These are phyloP conservation scores for Aradophagus sp. DNA, from an alignment of 1,140 invertebrate genomes.

Conservation along the genomic window DNA sequence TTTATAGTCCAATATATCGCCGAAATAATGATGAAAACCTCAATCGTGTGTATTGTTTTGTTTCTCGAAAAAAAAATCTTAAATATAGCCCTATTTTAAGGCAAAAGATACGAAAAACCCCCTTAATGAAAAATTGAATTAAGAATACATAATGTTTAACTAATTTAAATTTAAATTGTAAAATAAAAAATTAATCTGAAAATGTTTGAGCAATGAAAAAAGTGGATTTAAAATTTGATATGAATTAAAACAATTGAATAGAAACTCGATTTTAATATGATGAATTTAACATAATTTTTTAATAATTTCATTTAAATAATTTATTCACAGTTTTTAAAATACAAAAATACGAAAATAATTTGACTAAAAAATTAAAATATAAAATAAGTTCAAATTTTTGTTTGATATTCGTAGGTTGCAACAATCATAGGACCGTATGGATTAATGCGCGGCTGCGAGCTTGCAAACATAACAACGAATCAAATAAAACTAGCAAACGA, in stretches of 20 bases:
- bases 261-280: neutral
- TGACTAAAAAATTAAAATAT: too few relatives aligned
- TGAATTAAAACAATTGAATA: conserved; percentile 1
- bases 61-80: too few relatives aligned
- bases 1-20: too few relatives aligned
- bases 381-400: too few relatives aligned
- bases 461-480: conserved; percentile 4
- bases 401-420: conserved; percentile 13
- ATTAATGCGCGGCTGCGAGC: conserved; percentile 14
- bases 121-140: conserved; percentile 12
- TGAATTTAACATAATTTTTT: conserved; percentile 2
- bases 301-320: too few relatives aligned
- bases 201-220: conserved; percentile 4
- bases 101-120: too few relatives aligned
- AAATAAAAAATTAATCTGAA: conserved; percentile 12
- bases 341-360: too few relatives aligned
- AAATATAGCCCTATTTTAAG: too few relatives aligned
- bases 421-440: conserved; percentile 16
- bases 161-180: conserved; percentile 7
- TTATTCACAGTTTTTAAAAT: too few relatives aligned
- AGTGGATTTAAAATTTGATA: conserved; percentile 7
- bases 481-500: conserved; percentile 13
- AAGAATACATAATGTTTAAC: conserved; percentile 3
- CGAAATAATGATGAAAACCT: too few relatives aligned
- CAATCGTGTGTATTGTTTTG: too few relatives aligned